Percentiles rank a stretch among this genome's conserved stretches.
These are phyloP conservation scores for Discoglossus pictus DNA, from an alignment of 2,797 vertebrate species.

Conservation along the genomic window DNA sequence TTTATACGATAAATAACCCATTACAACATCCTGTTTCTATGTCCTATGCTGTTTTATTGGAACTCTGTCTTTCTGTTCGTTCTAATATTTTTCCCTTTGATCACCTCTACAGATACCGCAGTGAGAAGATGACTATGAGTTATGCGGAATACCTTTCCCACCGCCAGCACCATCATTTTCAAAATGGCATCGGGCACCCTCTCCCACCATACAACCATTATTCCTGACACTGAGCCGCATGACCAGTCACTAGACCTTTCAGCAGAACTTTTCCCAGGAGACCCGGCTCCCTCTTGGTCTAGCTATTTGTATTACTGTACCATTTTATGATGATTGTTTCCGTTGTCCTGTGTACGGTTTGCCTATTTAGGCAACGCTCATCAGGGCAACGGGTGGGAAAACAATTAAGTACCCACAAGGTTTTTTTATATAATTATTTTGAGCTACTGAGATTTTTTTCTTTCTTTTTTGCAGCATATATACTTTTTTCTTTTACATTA, in stretches of 20 bases:
- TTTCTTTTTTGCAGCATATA: slow-evolving; percentile 88
- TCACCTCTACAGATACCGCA: slow-evolving; percentile 86
- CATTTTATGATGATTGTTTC: slow-evolving; percentile 99
- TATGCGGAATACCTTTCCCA: slow-evolving; percentile 98
- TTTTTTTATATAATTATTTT: slow-evolving; percentile 57
- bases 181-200: slow-evolving; percentile 98
- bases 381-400: slow-evolving; percentile 95
- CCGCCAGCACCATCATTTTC: slow-evolving; percentile 99
- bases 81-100: neutral
- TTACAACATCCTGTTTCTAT: too few species aligned
- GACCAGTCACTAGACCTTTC: slow-evolving; percentile 99
- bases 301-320: slow-evolving; percentile 99
- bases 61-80: neutral
- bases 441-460: slow-evolving; percentile 65
- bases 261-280: slow-evolving; percentile 98
- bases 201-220: slow-evolving; percentile 99
- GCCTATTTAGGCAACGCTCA: slow-evolving; percentile 68
- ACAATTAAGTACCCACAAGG: slow-evolving; percentile 53
- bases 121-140: slow-evolving; percentile 99
- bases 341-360: slow-evolving; percentile 85
- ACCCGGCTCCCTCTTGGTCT: slow-evolving; percentile 98
- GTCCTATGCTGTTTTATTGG: neutral
- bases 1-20: too few species aligned
- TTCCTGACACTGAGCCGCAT: slow-evolving; percentile 99
- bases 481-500: slow-evolving; percentile 71